Percentiles rank a stretch among this genome's conserved stretches.
Evolutionary conservation across 1,140 invertebrate species (phyloP).

Genomic region (Lineus longissimus): DNA sequence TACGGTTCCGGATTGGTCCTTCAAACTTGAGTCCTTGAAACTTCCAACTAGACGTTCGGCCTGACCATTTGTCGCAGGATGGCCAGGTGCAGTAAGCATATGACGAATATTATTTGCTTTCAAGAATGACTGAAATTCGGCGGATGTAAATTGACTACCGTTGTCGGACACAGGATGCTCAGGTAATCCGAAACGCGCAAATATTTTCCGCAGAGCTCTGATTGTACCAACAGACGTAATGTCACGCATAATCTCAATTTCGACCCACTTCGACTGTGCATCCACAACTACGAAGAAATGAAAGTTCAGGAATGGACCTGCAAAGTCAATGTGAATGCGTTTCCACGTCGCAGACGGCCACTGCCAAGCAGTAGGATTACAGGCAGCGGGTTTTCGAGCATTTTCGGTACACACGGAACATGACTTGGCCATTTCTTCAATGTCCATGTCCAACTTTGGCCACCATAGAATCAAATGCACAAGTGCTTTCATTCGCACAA

Average conservation of each 20-base stretch:
- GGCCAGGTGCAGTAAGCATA: slow-evolving; percentile 25
- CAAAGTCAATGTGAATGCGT: slow-evolving; percentile 50
- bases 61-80: slow-evolving; percentile 34
- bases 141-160: slow-evolving; percentile 50
- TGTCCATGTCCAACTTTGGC: slow-evolving; percentile 52
- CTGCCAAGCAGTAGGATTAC: slow-evolving; percentile 37
- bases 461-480: slow-evolving; percentile 57
- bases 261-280: slow-evolving; percentile 54
- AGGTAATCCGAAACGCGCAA: slow-evolving; percentile 50
- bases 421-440: slow-evolving; percentile 43
- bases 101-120: slow-evolving; percentile 47
- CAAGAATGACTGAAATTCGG: slow-evolving; percentile 49
- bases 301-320: slow-evolving; percentile 44
- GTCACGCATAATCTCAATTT: slow-evolving; percentile 44
- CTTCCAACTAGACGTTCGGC: slow-evolving; percentile 22
- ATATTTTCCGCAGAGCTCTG: slow-evolving; percentile 32
- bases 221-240: slow-evolving; percentile 25
- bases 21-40: slow-evolving; percentile 26
- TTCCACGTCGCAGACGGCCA: slow-evolving; percentile 41
- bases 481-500: slow-evolving; percentile 56
- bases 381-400: slow-evolving; percentile 23
- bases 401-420: slow-evolving; percentile 50
- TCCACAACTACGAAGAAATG: slow-evolving; percentile 55
- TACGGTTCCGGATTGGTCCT: neutral
- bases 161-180: slow-evolving; percentile 52